A percentile compares a stretch with the other conserved stretches of the same genome.
Conservation (phyloP, 2,888 invertebrate genomes). For the Gari tellinella region DNA sequence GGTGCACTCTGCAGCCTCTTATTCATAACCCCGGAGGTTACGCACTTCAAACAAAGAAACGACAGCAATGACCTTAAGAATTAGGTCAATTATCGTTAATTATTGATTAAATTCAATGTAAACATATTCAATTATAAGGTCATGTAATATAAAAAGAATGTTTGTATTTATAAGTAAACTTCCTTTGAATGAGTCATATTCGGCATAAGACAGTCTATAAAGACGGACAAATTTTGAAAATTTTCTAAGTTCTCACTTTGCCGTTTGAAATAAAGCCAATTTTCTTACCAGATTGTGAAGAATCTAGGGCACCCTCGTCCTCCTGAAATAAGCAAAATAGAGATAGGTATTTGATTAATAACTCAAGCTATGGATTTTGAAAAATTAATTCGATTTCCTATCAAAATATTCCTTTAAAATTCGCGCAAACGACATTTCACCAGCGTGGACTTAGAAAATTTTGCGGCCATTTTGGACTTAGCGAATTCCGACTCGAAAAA, state of each 20-base stretch:
- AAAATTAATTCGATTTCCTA: neutral
- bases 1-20: too few relatives aligned
- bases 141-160: too few relatives aligned
- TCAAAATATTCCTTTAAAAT: constrained; percentile 1
- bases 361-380: neutral
- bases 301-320: constrained; percentile 38
- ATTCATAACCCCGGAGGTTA: too few relatives aligned
- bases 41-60: too few relatives aligned
- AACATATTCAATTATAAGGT: too few relatives aligned
- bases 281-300: constrained; percentile 57
- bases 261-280: constrained; percentile 23
- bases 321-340: constrained; percentile 42
- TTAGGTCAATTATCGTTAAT: too few relatives aligned
- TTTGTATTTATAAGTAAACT: too few relatives aligned
- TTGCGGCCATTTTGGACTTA: constrained; percentile 81
- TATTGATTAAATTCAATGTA: too few relatives aligned
- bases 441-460: constrained; percentile 78
- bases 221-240: constrained; percentile 5
- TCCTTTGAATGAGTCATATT: too few relatives aligned
- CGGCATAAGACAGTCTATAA: too few relatives aligned
- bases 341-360: neutral
- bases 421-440: neutral
- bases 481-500: constrained; percentile 63
- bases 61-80: too few relatives aligned
- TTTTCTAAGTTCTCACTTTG: constrained; percentile 44